phyloP scores from a whole-genome alignment of 2,797 vertebrate genomes.

The Kryptolebias ocellatus region DNA sequence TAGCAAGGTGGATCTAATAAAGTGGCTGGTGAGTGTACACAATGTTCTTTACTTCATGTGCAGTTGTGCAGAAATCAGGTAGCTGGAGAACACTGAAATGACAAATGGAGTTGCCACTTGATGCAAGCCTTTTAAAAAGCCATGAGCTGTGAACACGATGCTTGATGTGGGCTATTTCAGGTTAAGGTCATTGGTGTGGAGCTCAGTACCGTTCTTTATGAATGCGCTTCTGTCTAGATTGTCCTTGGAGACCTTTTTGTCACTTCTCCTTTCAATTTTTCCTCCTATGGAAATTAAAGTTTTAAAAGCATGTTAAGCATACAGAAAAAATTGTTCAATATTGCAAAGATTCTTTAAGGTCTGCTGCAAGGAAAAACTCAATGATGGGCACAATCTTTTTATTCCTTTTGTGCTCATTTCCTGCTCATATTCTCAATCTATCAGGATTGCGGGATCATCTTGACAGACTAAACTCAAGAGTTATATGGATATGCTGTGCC shows the following conservation, averaged over 20 bases:
- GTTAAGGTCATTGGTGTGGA: conserved; percentile 9
- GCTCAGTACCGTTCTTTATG: conserved; percentile 6
- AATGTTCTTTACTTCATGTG: neutral
- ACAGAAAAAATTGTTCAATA: conserved; percentile 18
- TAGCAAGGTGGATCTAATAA: no score
- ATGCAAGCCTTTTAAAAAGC: conserved; percentile 54
- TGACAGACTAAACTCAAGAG: neutral
- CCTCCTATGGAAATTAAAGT: neutral
- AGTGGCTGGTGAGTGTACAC: neutral
- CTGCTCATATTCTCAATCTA: conserved; percentile 11
- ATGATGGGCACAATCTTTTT: conserved; percentile 32
- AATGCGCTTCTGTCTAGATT: neutral
- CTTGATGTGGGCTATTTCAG: conserved; percentile 27
- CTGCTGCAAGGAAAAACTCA: conserved; percentile 41
- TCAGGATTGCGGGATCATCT: conserved; percentile 14
- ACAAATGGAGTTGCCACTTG: conserved; percentile 43
- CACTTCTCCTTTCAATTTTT: conserved; percentile 2
- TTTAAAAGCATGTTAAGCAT: conserved; percentile 24
- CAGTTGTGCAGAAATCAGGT: conserved; percentile 21
- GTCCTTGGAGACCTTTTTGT: neutral
- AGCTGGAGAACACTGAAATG: conserved; percentile 26
- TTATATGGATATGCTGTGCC: neutral
- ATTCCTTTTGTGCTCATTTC: conserved; percentile 23
- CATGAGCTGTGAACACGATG: conserved; percentile 33
- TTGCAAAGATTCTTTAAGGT: conserved; percentile 46